These are phyloP conservation scores for Gadopsis marmoratus DNA, from an alignment of 2,797 vertebrate species.

Conservation along the genomic window DNA sequence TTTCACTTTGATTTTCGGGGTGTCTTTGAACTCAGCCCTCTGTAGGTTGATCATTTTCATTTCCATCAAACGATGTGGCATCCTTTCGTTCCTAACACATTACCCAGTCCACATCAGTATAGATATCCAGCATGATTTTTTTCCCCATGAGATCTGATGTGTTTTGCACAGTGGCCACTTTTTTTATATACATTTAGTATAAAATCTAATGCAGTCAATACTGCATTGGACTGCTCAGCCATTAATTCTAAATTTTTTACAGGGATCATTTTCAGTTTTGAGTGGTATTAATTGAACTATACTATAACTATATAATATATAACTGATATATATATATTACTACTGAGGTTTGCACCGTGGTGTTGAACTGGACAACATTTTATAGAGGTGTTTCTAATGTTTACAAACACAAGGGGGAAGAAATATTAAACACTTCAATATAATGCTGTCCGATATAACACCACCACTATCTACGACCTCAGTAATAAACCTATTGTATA, in stretches of 20 bases:
- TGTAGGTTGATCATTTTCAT: too few species aligned
- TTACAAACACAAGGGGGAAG: neutral
- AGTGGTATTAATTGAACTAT: neutral
- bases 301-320: too few species aligned
- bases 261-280: neutral
- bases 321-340: too few species aligned
- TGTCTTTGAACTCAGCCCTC: too few species aligned
- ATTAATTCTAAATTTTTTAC: neutral
- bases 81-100: too few species aligned
- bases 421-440: neutral
- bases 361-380: neutral
- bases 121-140: too few species aligned
- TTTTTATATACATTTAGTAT: too few species aligned
- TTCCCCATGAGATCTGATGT: too few species aligned
- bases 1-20: too few species aligned
- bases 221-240: neutral
- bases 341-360: neutral
- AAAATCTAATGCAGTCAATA: neutral
- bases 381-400: neutral
- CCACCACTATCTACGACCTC: neutral
- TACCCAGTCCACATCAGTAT: too few species aligned
- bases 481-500: too few species aligned
- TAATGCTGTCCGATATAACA: neutral
- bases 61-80: too few species aligned
- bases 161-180: neutral